A percentile compares a stretch with the other conserved stretches of the same genome.
Conservation (phyloP, 2,113 vertebrate species). For the Sorex araneus region DNA sequence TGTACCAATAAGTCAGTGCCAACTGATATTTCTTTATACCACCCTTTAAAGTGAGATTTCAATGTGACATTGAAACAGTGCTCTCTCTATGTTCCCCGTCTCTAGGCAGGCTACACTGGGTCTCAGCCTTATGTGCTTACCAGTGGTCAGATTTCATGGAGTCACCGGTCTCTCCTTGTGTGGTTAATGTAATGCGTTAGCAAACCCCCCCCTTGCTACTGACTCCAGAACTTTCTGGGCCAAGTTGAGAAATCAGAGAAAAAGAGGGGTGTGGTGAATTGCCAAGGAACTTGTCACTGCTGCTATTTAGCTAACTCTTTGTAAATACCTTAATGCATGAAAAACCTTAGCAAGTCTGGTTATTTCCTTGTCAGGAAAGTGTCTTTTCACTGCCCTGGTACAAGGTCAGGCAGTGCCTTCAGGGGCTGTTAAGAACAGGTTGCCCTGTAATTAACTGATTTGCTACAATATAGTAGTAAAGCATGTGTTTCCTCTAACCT, state of each 20-base stretch:
- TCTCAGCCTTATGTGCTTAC: not conserved
- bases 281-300: conserved; percentile 67
- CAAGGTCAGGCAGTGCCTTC: conserved; percentile 79
- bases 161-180: not conserved
- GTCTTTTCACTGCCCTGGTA: conserved; percentile 76
- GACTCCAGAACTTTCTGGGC: conserved; percentile 14
- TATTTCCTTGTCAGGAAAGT: conserved; percentile 75
- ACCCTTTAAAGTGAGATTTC: conserved; percentile 37
- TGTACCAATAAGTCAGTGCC: not conserved
- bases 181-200: not conserved
- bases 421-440: conserved; percentile 76
- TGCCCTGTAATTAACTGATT: conserved; percentile 82
- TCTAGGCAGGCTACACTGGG: not conserved
- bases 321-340: conserved; percentile 70
- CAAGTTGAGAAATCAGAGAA: conserved; percentile 60
- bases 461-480: conserved; percentile 72
- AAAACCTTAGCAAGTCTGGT: not conserved
- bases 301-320: conserved; percentile 64
- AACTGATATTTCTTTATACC: not conserved
- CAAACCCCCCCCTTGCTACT: not conserved
- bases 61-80: conserved; percentile 32
- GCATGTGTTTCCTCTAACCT: conserved; percentile 78
- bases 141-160: not conserved
- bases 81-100: not conserved
- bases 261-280: conserved; percentile 50